Percentiles rank a stretch among this genome's conserved stretches.
phyloP scores from a whole-genome alignment of 2,113 vertebrate genomes.

The Lagopus leucura region DNA sequence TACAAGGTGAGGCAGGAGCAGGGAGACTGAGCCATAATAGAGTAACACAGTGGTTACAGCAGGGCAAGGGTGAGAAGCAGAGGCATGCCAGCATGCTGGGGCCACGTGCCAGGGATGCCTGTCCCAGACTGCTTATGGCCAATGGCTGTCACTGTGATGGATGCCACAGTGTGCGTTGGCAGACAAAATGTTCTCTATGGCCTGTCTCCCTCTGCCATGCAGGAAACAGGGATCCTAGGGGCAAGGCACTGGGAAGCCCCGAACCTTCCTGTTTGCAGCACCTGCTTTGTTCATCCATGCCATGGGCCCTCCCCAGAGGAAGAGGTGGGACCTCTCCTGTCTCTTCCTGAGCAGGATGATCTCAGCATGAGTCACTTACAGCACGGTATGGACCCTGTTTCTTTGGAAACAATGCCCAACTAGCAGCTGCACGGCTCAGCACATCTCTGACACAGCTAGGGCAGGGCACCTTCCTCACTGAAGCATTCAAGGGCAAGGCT shows the following conservation, averaged over 20 bases:
- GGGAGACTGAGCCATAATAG: fast-evolving
- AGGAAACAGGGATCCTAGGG: background rate
- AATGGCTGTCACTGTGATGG: slow-evolving; percentile 18
- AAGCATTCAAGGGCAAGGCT: slow-evolving; percentile 69
- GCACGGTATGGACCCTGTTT: slow-evolving; percentile 46
- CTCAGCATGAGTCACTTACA: slow-evolving; percentile 49
- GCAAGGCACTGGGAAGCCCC: background rate
- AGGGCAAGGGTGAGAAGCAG: background rate
- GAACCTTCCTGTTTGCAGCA: background rate
- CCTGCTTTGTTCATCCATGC: background rate
- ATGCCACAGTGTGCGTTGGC: background rate
- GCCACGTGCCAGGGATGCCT: background rate
- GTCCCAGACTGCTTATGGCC: background rate
- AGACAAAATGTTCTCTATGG: background rate
- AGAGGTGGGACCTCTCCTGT: background rate
- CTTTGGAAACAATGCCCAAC: slow-evolving; percentile 38
- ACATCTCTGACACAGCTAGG: slow-evolving; percentile 60
- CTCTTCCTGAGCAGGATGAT: slow-evolving; percentile 34
- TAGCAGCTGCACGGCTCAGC: slow-evolving; percentile 73
- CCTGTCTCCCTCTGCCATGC: background rate
- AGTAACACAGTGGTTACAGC: background rate
- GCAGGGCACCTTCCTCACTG: slow-evolving; percentile 61
- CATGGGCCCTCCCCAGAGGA: background rate
- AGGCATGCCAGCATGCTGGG: background rate
- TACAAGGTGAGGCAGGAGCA: background rate